phyloP scores from a whole-genome alignment of 2,888 invertebrate species.

The Drosophila kanekoi region DNA sequence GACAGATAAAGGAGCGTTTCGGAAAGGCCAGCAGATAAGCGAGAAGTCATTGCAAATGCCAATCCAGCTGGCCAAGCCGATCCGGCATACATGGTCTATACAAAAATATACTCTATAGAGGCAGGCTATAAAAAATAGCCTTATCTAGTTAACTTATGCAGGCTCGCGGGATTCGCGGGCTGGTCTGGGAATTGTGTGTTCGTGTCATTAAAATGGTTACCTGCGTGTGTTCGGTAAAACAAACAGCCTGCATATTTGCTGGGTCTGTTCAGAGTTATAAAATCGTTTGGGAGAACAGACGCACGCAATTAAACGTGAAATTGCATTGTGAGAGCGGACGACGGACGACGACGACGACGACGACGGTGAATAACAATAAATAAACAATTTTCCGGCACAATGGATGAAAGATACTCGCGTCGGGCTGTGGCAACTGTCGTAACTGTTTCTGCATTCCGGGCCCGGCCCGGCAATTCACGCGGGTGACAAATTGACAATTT shows the following conservation, averaged over 20 bases:
- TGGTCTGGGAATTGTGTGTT: slow-evolving; percentile 9
- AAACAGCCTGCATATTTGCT: slow-evolving; percentile 39
- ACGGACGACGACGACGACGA: background rate
- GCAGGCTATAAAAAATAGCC: background rate
- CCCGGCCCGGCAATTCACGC: slow-evolving; percentile 49
- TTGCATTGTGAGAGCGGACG: slow-evolving; percentile 52
- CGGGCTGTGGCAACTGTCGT: slow-evolving; percentile 2
- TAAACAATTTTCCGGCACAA: slow-evolving; percentile 62
- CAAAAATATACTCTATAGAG: too few species aligned
- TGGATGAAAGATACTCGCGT: slow-evolving; percentile 45
- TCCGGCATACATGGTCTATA: too few species aligned
- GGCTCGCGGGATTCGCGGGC: background rate
- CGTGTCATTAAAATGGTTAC: slow-evolving; percentile 30
- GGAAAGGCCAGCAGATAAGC: too few species aligned
- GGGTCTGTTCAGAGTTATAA: slow-evolving; percentile 13
- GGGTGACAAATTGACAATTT: slow-evolving; percentile 69
- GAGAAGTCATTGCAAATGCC: too few species aligned
- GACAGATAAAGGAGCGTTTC: too few species aligned
- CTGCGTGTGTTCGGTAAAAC: slow-evolving; percentile 27
- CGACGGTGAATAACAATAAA: slow-evolving; percentile 46
- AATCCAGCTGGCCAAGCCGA: too few species aligned
- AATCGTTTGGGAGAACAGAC: slow-evolving; percentile 44
- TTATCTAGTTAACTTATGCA: slow-evolving; percentile 8
- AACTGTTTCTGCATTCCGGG: slow-evolving; percentile 27
- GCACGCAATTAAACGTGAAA: slow-evolving; percentile 66